Conservation (phyloP, 2,113 vertebrate species). For the Chroicocephalus ridibundus region DNA sequence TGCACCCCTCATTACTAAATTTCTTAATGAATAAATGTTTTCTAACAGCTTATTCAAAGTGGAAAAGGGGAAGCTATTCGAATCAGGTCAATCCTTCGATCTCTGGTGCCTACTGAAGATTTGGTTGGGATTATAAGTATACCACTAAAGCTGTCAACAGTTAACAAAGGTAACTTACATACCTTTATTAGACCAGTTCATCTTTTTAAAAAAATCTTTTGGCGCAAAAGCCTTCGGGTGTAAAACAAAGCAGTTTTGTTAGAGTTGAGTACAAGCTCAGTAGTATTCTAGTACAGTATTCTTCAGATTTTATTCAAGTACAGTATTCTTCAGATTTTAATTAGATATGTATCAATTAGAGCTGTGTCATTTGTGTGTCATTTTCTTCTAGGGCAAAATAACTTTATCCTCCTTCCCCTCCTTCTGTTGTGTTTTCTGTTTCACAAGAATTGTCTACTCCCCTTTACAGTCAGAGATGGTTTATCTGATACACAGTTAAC, state of each 20-base stretch:
- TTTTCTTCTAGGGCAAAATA: not conserved
- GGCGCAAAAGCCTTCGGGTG: not conserved
- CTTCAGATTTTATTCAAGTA: not conserved
- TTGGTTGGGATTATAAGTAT: conserved; percentile 98
- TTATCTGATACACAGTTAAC: not conserved
- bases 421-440: not conserved
- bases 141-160: conserved; percentile 89
- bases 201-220: not conserved
- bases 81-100: conserved; percentile 95
- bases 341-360: not conserved
- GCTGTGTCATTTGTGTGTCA: not conserved
- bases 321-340: not conserved
- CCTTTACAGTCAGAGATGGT: not conserved
- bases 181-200: not conserved
- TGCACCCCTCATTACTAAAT: not conserved
- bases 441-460: not conserved
- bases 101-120: conserved; percentile 95
- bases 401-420: not conserved
- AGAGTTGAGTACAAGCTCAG: not conserved
- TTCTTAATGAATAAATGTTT: not conserved
- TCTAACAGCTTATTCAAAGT: conserved; percentile 91
- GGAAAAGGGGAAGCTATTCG: conserved; percentile 98
- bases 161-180: conserved; percentile 87
- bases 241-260: not conserved
- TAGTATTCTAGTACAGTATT: too few species aligned